A percentile compares a stretch with the other conserved stretches of the same genome.
Conservation (phyloP, 2,113 vertebrate species). For the Notarius lentiginosus region DNA sequence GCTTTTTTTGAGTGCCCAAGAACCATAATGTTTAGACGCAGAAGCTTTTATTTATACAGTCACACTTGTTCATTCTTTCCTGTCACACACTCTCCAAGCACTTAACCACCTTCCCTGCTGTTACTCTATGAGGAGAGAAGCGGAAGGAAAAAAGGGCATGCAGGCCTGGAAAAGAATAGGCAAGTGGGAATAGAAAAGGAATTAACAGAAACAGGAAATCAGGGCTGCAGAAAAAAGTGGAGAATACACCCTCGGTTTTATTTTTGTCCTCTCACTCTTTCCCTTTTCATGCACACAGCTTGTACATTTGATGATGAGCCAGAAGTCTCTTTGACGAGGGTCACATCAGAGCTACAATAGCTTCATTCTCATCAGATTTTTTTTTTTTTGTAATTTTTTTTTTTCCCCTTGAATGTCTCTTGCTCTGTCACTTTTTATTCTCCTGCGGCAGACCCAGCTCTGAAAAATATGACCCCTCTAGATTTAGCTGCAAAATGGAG, state of each 20-base stretch:
- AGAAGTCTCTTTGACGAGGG: constrained; percentile 10
- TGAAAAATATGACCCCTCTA: constrained; percentile 33
- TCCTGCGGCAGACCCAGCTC: background rate
- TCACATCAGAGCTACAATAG: constrained; percentile 9
- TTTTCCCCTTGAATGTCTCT: background rate
- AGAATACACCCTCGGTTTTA: background rate
- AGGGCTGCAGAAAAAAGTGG: background rate
- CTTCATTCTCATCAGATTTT: background rate
- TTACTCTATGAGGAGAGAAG: background rate
- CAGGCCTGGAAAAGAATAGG: constrained; percentile 10
- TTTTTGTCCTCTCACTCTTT: background rate
- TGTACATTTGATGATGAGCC: constrained; percentile 41
- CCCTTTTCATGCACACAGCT: constrained; percentile 9
- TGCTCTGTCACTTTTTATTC: constrained; percentile 2
- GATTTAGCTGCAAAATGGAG: constrained; percentile 35
- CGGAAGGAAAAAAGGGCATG: constrained; percentile 15
- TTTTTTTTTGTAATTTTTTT: background rate
- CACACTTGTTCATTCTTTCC: constrained; percentile 21
- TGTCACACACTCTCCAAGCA: constrained; percentile 12
- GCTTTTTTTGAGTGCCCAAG: background rate
- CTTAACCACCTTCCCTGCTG: constrained; percentile 28
- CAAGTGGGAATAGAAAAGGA: constrained; percentile 8
- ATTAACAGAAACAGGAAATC: constrained; percentile 27
- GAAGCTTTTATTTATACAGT: constrained; percentile 8
- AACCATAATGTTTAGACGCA: background rate